These are phyloP conservation scores for Julus scanicus DNA, from an alignment of 2,888 invertebrate genomes.

Conservation along the genomic window DNA sequence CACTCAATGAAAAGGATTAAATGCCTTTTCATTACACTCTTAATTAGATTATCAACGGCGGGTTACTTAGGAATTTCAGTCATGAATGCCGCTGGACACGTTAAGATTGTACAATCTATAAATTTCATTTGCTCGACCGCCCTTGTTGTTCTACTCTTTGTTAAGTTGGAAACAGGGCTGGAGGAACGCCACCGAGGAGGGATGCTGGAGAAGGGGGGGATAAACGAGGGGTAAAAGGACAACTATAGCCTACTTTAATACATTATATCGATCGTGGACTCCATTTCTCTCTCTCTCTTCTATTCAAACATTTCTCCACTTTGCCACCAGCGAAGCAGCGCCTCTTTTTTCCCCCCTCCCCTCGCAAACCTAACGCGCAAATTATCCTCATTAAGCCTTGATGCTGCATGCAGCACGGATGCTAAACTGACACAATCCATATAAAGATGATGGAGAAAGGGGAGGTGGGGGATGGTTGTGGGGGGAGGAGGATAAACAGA, in stretches of 20 bases:
- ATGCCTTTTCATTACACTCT: slow-evolving; percentile 50
- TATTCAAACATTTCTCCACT: neutral
- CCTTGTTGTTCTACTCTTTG: neutral
- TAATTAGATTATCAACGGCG: slow-evolving; percentile 50
- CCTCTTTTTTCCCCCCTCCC: neutral
- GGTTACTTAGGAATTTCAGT: neutral
- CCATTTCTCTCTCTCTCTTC: neutral
- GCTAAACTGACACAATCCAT: neutral
- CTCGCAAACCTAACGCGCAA: neutral
- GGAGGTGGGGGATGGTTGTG: neutral
- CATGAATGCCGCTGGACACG: slow-evolving; percentile 36
- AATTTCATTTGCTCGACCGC: slow-evolving; percentile 1
- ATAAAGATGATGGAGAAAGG: neutral
- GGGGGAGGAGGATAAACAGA: neutral
- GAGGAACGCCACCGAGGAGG: neutral
- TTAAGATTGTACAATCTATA: neutral
- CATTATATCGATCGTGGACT: neutral
- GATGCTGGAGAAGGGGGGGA: neutral
- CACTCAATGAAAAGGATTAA: slow-evolving; percentile 51
- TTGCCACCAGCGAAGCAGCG: neutral
- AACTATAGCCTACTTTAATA: neutral
- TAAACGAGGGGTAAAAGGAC: neutral
- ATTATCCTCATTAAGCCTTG: neutral
- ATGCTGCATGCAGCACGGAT: neutral
- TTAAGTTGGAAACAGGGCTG: neutral